Base-by-base conservation (phyloP, 2,888 invertebrate genomes). In the Odontocerum albicorne region DNA sequence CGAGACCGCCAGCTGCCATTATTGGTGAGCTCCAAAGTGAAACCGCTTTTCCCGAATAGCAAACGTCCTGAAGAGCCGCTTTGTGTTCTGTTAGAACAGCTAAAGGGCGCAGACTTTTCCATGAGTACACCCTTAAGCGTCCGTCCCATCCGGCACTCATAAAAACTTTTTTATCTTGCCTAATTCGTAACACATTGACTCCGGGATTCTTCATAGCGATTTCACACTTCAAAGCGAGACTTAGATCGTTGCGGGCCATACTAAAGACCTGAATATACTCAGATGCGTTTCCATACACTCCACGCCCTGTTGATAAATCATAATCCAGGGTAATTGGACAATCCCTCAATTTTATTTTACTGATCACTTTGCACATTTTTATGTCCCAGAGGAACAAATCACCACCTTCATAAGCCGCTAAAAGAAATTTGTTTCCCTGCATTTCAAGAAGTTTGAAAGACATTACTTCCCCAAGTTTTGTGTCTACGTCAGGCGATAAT, bases 141-240 rank as follows among this genome's bases (percentile, higher is more conserved):
- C 88, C 86, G 66, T 92, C 90, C 87, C 88, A 89, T 22, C 89
- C 87, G 8, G 86, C 91, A 0, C 83, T 78, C 15, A 83, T 82
- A 64, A 90, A 85, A 4, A 91, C 84, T 68, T 87, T 89, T 2
- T 83, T 79, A 68, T 90, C 90, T 0, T 75, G 71, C 19, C 90
- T 78, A 60, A 88, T 77, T 63, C 80, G 80, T 4, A 90, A 79
- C 62, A 82, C 80, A 64, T 87, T 87, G 35, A 85, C 84, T 4
- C 90, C 89, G 1, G 86, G 79, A 69, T 88, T 89, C 65, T 85
- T 88, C n/a, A 90, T 78, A 27, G 75, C 71, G 49, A 87, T 72
- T 65, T 86, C 84, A 64, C 79, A 69, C 66, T 82, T 81, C 61
- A 85, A 75, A 47, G 77, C 75, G 66, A 84, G 67, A 63, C 72